Evolutionary conservation across 2,113 vertebrate species (phyloP), one percentile per base, ranked within the genome.

Genomic region (Pygoscelis antarcticus): DNA sequence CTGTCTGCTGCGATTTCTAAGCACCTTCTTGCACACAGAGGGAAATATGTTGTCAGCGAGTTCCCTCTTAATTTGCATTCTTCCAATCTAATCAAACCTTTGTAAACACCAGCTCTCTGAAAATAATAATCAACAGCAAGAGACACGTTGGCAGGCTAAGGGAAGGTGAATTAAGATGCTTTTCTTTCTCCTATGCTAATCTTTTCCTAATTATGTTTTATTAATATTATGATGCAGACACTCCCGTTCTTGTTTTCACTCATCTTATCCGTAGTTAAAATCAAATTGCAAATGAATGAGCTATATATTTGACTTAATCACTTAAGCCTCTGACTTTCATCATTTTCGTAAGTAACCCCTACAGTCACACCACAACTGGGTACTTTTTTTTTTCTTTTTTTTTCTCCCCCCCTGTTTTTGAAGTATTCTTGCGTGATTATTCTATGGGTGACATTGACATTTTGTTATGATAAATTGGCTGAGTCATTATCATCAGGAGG

Each of bases 151-250:
- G 91, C 91, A 84, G 76, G 87, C 55, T 36, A 20, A 38, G 72
- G 69, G 65, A 91, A 83, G 76, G 92, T 71, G 78, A 94, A 97
- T 95, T 87, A 87, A 84, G 81, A 66, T 29, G 21, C 81, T 91
- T 93, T 84, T 93, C 92, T 90, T 94, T 62, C 89, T 60, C 82
- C 81, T 87, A 68, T 97, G 95, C 93, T 94, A 97, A 97, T 97
- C 89, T 90, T 89, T 85, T 75, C 93, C 86, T 97, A 97, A 97
- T 97, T 98, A 93, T 34, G 46, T 93, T 96, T 95, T 96, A 94
- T 97, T 97, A 96, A 96, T 87, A 74, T 89, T 42, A 58, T 40
- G 83, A 82, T 76, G 83, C 83, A 83, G 57, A 72, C 62, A 18
- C 49, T 75, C 44, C 54, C 11, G 2, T 66, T 95, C 90, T 91